Percentiles rank a stretch among this genome's conserved stretches.
These are phyloP conservation scores for Fregetta grallaria DNA, from an alignment of 2,113 vertebrate genomes.

Conservation along the genomic window DNA sequence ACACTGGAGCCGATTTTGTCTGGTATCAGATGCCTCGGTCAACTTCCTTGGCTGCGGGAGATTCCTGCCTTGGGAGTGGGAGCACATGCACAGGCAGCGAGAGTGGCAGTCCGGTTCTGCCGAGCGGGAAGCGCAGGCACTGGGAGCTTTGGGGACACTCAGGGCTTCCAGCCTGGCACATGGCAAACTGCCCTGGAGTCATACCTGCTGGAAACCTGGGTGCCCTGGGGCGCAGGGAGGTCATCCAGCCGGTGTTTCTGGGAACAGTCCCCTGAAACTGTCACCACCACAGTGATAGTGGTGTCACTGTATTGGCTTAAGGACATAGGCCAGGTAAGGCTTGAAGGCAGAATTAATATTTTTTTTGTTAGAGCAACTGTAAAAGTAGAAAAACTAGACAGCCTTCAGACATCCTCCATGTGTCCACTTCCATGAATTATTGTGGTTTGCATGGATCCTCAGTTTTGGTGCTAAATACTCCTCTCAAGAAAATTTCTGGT, in stretches of 20 bases:
- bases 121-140: background rate
- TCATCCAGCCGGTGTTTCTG: background rate
- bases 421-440: background rate
- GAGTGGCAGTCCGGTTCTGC: rapidly evolving
- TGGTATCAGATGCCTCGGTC: background rate
- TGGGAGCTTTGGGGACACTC: background rate
- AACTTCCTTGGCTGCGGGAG: background rate
- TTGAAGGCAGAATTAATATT: background rate
- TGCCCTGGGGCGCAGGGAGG: background rate
- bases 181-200: background rate
- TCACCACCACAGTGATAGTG: no score
- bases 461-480: background rate
- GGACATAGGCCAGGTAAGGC: background rate
- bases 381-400: background rate
- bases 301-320: background rate
- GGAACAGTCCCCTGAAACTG: background rate
- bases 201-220: background rate
- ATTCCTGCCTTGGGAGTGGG: background rate
- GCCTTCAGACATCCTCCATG: background rate
- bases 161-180: rapidly evolving
- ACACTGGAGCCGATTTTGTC: background rate
- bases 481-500: background rate
- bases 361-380: background rate
- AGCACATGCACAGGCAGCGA: background rate
- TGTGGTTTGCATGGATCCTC: background rate